Evolutionary conservation across 2,888 invertebrate species (phyloP), one percentile per base, ranked within the genome.

Genomic region (Hydrotaea diabolus): DNA sequence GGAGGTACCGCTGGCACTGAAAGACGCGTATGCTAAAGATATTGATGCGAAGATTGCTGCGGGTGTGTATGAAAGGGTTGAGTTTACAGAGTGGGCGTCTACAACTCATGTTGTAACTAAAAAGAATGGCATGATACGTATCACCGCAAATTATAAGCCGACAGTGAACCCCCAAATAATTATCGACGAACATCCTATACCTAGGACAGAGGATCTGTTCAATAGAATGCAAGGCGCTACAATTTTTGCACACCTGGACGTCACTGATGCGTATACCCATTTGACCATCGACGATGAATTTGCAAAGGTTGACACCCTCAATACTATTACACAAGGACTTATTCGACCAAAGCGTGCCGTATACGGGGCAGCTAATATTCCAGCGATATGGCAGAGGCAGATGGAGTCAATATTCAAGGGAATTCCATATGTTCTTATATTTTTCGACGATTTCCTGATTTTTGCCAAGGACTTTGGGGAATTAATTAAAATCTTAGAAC

Each of bases 231-330:
- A 19, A 55, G 73, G 74, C 0, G 66, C 79, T 0, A 79, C 55
- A 8, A 46, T 79, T 13, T 74, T 71, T 15, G 75, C 71, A 23
- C 82, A 85, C 49, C 49, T 78, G 15, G 78, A 86, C 43, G 59
- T 81, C 8, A 84, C 82, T 0, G 83, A 85, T 39, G 87, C 86
- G 1, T 86, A 85, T 15, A 62, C 82, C 3, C 81, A 81, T 19
- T 3, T 71, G 21, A n/a, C 55, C 49, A 49, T 85, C 17, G 81
- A 85, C 43, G 84, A 86, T 2, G 80, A 84, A 11, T 80, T 84
- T 21, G 66, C 73, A 36, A 74, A 73, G 49, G 59, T 73, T 13
- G 49, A 78, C 0, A 80, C 46, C 9, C 53, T 77, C 11, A 83
- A 74, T 43, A 85, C 66, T 78, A 59, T 36, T 23, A 80, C 21